Percentiles rank a stretch among this genome's conserved stretches.
These are phyloP conservation scores for Danaus plexippus DNA, from an alignment of 1,140 invertebrate species.

Conservation along the genomic window DNA sequence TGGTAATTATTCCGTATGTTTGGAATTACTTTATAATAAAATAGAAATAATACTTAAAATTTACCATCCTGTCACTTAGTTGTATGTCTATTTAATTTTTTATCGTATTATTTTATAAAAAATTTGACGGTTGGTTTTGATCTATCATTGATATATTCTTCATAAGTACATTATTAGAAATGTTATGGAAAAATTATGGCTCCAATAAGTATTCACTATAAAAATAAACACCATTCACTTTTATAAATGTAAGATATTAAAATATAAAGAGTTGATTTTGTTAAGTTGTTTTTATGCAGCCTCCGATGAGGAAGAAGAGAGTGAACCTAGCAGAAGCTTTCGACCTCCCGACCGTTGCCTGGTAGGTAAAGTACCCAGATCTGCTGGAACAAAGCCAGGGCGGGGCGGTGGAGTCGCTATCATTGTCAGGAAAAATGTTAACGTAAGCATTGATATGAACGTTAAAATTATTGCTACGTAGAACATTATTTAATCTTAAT, in stretches of 20 bases:
- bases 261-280: slow-evolving; percentile 2
- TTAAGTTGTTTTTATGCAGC: slow-evolving; percentile 14
- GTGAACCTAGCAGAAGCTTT: slow-evolving; percentile 9
- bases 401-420: slow-evolving; percentile 39
- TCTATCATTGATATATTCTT: too few species aligned
- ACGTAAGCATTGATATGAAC: slow-evolving; percentile 16
- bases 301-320: slow-evolving; percentile 42
- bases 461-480: too few species aligned
- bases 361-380: slow-evolving; percentile 39
- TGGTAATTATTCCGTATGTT: too few species aligned
- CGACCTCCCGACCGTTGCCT: slow-evolving; percentile 28
- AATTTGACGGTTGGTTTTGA: too few species aligned
- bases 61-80: neutral
- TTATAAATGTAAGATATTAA: slow-evolving; percentile 5
- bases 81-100: too few species aligned
- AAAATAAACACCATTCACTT: slow-evolving; percentile 3
- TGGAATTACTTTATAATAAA: neutral
- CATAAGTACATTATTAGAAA: neutral
- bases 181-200: neutral
- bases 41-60: neutral
- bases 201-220: neutral
- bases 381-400: slow-evolving; percentile 34
- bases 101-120: too few species aligned
- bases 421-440: slow-evolving; percentile 36
- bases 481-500: too few species aligned